These are phyloP conservation scores for Chloropsis hardwickii DNA, from an alignment of 2,113 vertebrate genomes.

Conservation along the genomic window DNA sequence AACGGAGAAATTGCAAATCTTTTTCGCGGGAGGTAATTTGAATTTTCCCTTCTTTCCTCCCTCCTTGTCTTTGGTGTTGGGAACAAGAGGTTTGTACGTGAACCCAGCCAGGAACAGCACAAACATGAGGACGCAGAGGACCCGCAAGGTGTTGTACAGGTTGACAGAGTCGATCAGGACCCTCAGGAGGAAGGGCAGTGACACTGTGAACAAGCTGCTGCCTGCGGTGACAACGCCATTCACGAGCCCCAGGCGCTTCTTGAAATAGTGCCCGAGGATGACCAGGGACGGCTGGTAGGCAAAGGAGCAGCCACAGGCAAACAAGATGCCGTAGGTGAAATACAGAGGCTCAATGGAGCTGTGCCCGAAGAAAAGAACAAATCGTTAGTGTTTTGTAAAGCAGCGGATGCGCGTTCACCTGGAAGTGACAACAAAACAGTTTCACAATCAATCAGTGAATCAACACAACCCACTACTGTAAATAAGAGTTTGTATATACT, in stretches of 20 bases:
- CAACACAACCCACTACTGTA: not conserved
- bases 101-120: slow-evolving; percentile 89
- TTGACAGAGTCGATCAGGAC: slow-evolving; percentile 64
- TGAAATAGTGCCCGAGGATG: slow-evolving; percentile 96
- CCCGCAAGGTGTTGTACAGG: slow-evolving; percentile 79
- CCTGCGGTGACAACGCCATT: slow-evolving; percentile 96
- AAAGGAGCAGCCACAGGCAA: slow-evolving; percentile 94
- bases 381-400: not conserved
- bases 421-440: not conserved
- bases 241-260: slow-evolving; percentile 91
- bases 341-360: slow-evolving; percentile 90
- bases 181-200: slow-evolving; percentile 83
- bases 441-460: not conserved
- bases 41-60: slow-evolving; percentile 59
- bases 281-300: slow-evolving; percentile 96
- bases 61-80: slow-evolving; percentile 51
- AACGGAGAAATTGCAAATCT: slow-evolving; percentile 87
- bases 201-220: slow-evolving; percentile 91
- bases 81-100: slow-evolving; percentile 85
- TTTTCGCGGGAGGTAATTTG: slow-evolving; percentile 62
- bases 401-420: not conserved
- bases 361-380: not conserved
- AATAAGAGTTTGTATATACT: not conserved
- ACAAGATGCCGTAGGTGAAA: slow-evolving; percentile 93
- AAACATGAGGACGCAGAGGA: slow-evolving; percentile 86